phyloP scores from a whole-genome alignment of 2,888 invertebrate genomes.

The Subacronicta megacephala region DNA sequence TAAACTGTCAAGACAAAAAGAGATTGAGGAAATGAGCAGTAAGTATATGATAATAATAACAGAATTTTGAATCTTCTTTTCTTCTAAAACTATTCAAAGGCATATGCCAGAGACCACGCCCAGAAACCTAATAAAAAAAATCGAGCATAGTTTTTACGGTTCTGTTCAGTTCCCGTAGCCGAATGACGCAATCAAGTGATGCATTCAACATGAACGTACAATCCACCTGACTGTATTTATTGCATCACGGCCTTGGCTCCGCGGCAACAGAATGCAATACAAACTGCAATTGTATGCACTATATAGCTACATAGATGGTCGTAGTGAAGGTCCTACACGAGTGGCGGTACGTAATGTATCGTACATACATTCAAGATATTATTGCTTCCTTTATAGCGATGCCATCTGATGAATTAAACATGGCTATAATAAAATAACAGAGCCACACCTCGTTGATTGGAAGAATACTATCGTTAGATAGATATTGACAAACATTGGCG shows the following conservation, averaged over 20 bases:
- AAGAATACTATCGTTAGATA: conserved; percentile 17
- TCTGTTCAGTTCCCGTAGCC: conserved; percentile 43
- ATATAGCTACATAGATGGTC: conserved; percentile 41
- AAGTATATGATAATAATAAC: background rate
- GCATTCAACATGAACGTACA: conserved; percentile 74
- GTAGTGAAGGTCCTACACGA: conserved; percentile 36
- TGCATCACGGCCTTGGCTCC: conserved; percentile 85
- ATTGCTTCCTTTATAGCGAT: conserved; percentile 47
- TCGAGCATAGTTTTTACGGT: conserved; percentile 1
- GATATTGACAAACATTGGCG: conserved; percentile 22
- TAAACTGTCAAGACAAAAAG: conserved; percentile 14
- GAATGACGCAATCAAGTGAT: conserved; percentile 76
- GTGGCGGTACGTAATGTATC: conserved; percentile 9
- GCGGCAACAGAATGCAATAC: conserved; percentile 81
- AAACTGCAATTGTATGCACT: conserved; percentile 73
- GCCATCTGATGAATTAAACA: conserved; percentile 39
- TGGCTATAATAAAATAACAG: conserved; percentile 16
- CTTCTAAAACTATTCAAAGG: too few relatives aligned
- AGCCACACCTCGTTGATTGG: conserved; percentile 20
- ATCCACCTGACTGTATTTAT: conserved; percentile 74
- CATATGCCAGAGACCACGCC: background rate
- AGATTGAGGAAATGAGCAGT: background rate
- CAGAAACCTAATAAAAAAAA: background rate
- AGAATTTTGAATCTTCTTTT: too few relatives aligned
- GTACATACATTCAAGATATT: conserved; percentile 33